These are phyloP conservation scores for Aethes cnicana DNA, from an alignment of 2,888 invertebrate genomes.

Conservation along the genomic window DNA sequence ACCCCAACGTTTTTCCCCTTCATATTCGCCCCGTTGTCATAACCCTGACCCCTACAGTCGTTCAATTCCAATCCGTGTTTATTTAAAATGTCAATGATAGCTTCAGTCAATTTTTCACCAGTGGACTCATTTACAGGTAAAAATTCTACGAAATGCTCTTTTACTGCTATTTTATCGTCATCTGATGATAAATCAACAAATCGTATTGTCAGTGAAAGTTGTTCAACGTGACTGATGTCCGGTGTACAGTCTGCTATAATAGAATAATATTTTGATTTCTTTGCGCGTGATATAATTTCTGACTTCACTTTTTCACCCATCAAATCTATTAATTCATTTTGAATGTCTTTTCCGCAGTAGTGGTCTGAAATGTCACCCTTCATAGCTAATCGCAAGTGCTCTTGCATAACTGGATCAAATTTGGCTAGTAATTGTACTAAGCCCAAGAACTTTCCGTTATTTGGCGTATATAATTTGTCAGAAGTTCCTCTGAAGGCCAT, in stretches of 20 bases:
- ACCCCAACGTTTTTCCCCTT: constrained; percentile 47
- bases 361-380: constrained; percentile 42
- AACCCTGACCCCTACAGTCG: constrained; percentile 47
- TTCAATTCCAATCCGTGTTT: constrained; percentile 41
- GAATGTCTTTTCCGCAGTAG: constrained; percentile 46
- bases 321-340: constrained; percentile 47
- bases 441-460: constrained; percentile 47
- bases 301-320: constrained; percentile 42
- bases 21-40: constrained; percentile 53
- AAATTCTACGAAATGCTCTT: constrained; percentile 35
- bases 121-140: constrained; percentile 33
- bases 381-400: constrained; percentile 42
- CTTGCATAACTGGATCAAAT: constrained; percentile 47
- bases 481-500: constrained; percentile 44
- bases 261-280: constrained; percentile 14
- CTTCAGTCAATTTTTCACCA: constrained; percentile 39
- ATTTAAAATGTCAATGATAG: constrained; percentile 39
- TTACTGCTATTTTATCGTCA: constrained; percentile 33
- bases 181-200: constrained; percentile 36
- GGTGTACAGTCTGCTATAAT: constrained; percentile 34
- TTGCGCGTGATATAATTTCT: constrained; percentile 34
- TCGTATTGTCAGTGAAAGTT: constrained; percentile 43
- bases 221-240: constrained; percentile 39
- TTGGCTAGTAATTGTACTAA: constrained; percentile 47
- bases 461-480: constrained; percentile 43